Base-by-base conservation (phyloP, 2,888 invertebrate species). In the Drosophila demipolita region DNA sequence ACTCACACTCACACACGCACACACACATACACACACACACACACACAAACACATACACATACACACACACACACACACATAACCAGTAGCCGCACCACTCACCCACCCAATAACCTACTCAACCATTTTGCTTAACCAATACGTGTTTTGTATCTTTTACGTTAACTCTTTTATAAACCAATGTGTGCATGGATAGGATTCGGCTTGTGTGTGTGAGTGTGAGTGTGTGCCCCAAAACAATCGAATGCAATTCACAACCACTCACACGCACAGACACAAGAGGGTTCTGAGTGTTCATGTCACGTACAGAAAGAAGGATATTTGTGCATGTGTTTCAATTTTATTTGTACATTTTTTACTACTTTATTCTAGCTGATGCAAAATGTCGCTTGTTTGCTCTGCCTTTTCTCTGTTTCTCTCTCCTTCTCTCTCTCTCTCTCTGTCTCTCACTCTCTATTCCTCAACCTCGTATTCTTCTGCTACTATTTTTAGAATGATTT, bases 311-410 rank as follows among this genome's bases (percentile, higher is more conserved):
- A 74, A 67, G 67, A 73, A 69, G 69, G 71, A 88, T 86, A 87
- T 80, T 85, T 83, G 58, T 80, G 85, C 85, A 90, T 85, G 90
- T 87, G 73, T 86, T 86, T 86, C 81, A 66, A 82, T 62, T 90
- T 80, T 83, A 77, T 90, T 88, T 86, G 78, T 69, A 82, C 72
- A 75, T 80, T 77, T 70, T 75, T 78, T 82, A 77, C 78, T 62
- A 68, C 80, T 75, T 85, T 89, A 38, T 53, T 53, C 36, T 45
- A 69, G 66, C 75, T 55, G 53, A 64, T 68, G 49, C 58, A 42
- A 75, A 64, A 58, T 59, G 62, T 83, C 81, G 71, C 76, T 83
- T 78, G 75, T 58, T 71, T 45, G 42, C 35, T 36, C 32, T 29
- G 29, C 17, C 17, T 49, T 49, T 20, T 20, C 17, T 38, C n/a